Evolutionary conservation across 2,888 invertebrate species (phyloP).

Genomic region (Brachycybe producta): DNA sequence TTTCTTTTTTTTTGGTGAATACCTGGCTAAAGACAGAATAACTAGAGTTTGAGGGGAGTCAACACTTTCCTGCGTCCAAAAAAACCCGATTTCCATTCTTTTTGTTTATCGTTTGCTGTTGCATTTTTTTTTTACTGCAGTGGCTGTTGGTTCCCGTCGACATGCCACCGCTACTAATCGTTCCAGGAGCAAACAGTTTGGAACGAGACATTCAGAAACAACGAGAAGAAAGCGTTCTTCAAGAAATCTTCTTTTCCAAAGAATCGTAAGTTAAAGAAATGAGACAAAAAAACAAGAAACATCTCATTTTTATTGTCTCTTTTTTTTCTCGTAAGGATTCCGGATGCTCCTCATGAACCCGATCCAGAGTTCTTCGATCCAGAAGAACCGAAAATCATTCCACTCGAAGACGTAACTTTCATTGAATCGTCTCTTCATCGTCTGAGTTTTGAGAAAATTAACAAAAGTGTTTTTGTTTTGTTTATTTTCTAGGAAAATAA

Average conservation of each 20-base stretch:
- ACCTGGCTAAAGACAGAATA: no score
- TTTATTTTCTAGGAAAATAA: conserved; percentile 23
- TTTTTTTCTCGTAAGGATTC: conserved; percentile 43
- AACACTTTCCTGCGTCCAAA: no score
- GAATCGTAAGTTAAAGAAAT: conserved; percentile 20
- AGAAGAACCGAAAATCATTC: conserved; percentile 67
- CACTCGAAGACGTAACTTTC: conserved; percentile 65
- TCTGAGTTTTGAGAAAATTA: not conserved
- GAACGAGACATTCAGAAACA: conserved; percentile 78
- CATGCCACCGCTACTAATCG: conserved; percentile 30
- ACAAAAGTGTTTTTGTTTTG: conserved; percentile 7
- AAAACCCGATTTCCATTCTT: no score
- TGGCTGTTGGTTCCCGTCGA: conserved; percentile 63
- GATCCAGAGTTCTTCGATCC: conserved; percentile 64
- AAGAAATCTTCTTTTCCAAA: conserved; percentile 35
- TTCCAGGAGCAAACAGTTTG: conserved; percentile 50
- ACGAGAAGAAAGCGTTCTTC: conserved; percentile 66
- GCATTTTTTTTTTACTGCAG: conserved; percentile 20
- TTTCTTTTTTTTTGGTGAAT: no score
- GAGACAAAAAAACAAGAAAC: not conserved
- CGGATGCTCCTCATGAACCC: conserved; percentile 75
- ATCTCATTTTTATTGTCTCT: conserved; percentile 14
- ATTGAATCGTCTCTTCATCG: not conserved
- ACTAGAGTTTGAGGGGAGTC: no score
- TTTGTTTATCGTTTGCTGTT: not conserved